These are phyloP conservation scores for Coremacera marginata DNA, from an alignment of 2,888 invertebrate genomes.

Conservation along the genomic window DNA sequence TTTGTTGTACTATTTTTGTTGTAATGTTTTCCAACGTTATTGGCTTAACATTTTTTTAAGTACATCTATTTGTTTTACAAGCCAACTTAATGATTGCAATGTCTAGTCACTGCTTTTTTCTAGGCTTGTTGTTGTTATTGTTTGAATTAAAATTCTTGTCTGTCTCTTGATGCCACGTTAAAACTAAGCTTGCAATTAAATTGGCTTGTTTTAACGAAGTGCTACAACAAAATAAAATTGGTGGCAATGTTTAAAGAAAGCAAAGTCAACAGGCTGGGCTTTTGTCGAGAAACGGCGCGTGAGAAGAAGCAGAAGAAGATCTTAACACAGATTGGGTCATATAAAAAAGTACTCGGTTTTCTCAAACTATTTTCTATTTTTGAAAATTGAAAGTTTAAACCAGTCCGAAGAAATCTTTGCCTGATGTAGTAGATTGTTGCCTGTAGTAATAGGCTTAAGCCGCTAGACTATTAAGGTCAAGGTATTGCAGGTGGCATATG, in stretches of 20 bases:
- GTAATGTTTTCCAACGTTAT: constrained; percentile 9
- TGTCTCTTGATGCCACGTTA: background rate
- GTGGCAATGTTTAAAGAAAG: background rate
- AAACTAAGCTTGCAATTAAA: constrained; percentile 27
- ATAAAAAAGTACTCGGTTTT: too few species aligned
- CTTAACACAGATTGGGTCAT: background rate
- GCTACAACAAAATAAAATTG: constrained; percentile 5
- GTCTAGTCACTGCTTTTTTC: constrained; percentile 36
- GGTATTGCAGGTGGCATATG: too few species aligned
- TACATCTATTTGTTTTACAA: constrained; percentile 51
- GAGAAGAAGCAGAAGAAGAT: background rate
- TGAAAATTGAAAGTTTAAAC: background rate
- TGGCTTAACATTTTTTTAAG: constrained; percentile 26
- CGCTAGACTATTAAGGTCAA: too few species aligned
- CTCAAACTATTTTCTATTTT: background rate
- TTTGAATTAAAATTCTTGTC: constrained; percentile 27
- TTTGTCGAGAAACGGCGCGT: background rate
- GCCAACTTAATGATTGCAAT: constrained; percentile 49
- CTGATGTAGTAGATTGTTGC: too few species aligned
- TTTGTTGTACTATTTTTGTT: constrained; percentile 35
- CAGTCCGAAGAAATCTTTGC: too few species aligned
- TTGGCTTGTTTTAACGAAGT: constrained; percentile 33
- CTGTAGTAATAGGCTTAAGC: too few species aligned
- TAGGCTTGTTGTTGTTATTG: constrained; percentile 1
- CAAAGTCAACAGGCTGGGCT: background rate